A percentile compares a stretch with the other conserved stretches of the same genome.
phyloP scores from a whole-genome alignment of 2,113 vertebrate genomes.

The Lepus timidus region DNA sequence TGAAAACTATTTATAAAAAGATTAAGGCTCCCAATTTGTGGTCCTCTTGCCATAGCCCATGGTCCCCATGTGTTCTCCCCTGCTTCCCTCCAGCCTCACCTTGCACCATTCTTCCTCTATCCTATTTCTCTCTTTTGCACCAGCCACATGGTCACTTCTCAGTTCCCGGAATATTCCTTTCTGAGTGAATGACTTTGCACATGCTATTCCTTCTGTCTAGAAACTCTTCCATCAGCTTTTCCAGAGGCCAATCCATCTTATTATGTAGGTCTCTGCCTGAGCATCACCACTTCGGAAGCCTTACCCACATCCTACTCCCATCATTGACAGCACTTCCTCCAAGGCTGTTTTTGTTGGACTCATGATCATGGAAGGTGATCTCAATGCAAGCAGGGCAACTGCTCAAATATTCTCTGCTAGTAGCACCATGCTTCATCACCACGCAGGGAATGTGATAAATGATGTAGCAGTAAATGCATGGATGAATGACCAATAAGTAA shows the following conservation, averaged over 20 bases:
- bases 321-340: too few species aligned
- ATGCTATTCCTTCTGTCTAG: background rate
- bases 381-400: background rate
- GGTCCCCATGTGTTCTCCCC: too few species aligned
- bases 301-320: background rate
- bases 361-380: background rate
- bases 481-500: background rate
- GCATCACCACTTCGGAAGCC: background rate
- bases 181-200: background rate
- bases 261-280: background rate
- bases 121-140: background rate
- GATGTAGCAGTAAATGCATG: background rate
- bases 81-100: background rate
- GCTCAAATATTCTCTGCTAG: background rate
- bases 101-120: too few species aligned
- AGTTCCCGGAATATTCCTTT: background rate
- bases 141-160: background rate
- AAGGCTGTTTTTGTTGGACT: too few species aligned
- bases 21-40: too few species aligned
- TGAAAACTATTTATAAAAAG: background rate
- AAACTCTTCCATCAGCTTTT: constrained; percentile 11
- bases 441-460: background rate
- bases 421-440: background rate
- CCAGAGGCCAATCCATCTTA: background rate
- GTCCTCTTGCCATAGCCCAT: background rate